A percentile compares a stretch with the other conserved stretches of the same genome.
phyloP scores from a whole-genome alignment of 1,140 invertebrate genomes.

The Pinna nobilis region DNA sequence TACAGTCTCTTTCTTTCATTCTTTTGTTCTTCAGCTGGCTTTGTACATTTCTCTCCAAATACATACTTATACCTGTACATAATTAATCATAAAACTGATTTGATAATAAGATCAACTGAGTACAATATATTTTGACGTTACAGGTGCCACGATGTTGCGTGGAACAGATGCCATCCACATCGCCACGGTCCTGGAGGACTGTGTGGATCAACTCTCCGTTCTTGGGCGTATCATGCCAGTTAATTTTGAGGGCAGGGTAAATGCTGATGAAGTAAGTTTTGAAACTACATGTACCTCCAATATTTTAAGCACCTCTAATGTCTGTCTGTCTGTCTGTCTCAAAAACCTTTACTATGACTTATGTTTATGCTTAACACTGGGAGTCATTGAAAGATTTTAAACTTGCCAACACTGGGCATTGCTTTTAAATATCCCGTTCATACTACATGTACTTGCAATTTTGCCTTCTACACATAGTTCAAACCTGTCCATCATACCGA shows the following conservation, averaged over 20 bases:
- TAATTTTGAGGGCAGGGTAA: slow-evolving; percentile 62
- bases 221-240: slow-evolving; percentile 72
- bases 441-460: too few species aligned
- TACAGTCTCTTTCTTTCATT: too few species aligned
- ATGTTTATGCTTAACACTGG: too few species aligned
- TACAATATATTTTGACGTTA: slow-evolving; percentile 7
- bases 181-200: slow-evolving; percentile 72
- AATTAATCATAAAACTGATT: neutral
- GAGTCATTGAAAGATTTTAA: too few species aligned
- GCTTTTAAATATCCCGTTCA: too few species aligned
- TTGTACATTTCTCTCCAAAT: neutral
- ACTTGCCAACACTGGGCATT: neutral
- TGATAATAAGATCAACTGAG: neutral
- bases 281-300: neutral
- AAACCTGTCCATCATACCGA: too few species aligned
- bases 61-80: neutral
- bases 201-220: slow-evolving; percentile 70
- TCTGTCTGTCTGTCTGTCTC: too few species aligned
- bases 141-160: slow-evolving; percentile 46
- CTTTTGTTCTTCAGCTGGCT: too few species aligned
- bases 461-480: too few species aligned
- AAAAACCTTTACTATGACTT: too few species aligned
- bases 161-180: slow-evolving; percentile 70
- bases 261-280: slow-evolving; percentile 63
- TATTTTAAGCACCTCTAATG: too few species aligned